A percentile compares a stretch with the other conserved stretches of the same genome.
These are phyloP conservation scores for Sakesphorus luctuosus DNA, from an alignment of 2,113 vertebrate species.

Conservation along the genomic window DNA sequence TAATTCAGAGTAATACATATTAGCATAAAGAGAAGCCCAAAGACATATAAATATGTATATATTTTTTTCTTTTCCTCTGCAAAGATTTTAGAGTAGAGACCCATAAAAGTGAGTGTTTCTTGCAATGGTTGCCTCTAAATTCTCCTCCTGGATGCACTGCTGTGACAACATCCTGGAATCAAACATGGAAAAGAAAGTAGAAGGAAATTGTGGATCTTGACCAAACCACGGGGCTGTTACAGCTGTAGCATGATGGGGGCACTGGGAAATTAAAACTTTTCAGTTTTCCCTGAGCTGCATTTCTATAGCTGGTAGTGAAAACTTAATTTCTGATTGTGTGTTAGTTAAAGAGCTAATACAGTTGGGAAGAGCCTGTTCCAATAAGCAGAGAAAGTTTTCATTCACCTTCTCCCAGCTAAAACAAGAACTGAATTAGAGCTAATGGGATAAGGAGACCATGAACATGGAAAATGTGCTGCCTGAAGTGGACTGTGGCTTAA, in stretches of 20 bases:
- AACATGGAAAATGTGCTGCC: not conserved
- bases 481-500: not conserved
- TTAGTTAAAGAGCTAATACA: constrained; percentile 30
- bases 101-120: constrained; percentile 4
- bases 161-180: constrained; percentile 5
- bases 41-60: not conserved
- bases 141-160: not conserved
- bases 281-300: constrained; percentile 50
- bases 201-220: constrained; percentile 22
- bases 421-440: constrained; percentile 12
- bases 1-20: not conserved
- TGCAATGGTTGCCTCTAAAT: not conserved
- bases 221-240: not conserved
- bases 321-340: constrained; percentile 37
- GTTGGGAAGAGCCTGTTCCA: constrained; percentile 18
- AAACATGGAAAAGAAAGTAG: not conserved
- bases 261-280: constrained; percentile 74
- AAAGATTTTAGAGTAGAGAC: constrained; percentile 11
- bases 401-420: constrained; percentile 22
- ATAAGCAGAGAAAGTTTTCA: not conserved
- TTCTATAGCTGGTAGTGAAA: constrained; percentile 63
- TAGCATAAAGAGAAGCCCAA: not conserved
- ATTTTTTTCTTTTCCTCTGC: constrained; percentile 8
- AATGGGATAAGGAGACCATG: not conserved
- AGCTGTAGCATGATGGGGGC: constrained; percentile 63